Base-by-base conservation (phyloP, 2,113 vertebrate species). In the Hylia prasina region DNA sequence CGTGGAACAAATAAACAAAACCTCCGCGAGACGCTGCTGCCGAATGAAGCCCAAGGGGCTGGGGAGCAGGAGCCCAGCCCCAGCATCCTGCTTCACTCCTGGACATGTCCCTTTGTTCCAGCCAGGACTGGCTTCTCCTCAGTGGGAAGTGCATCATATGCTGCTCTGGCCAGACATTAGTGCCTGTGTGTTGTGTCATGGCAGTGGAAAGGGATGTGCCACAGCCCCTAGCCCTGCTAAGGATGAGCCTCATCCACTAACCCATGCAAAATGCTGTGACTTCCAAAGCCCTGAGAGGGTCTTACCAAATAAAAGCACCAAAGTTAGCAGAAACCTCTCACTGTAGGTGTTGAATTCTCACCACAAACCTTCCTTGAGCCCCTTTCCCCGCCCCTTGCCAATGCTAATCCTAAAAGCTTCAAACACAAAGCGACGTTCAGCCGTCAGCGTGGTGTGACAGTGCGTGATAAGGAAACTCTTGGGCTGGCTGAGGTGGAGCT, bases 1-100 rank as follows among this genome's bases (percentile, higher is more conserved):
- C 84, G 76, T 82, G 95, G 97, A 97, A 98, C 94, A 98, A 98
- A 98, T 98, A 98, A 98, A 98, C 97, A 98, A 98, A 98, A 97
- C 83, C 39, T 91, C 90, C 22, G 22, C 7, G 76, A 95, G 96
- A 94, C 70, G 4, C 91, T 91, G 93, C 92, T 51, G 84, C 84
- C 90, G 50, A 97, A 93, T 76, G 96, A 91, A 96, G 73, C 95
- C 95, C 96, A 91, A 97, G 84, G 93, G 94, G 93, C 87, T 69
- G 21, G 70, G 85, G 87, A 66, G 87, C 77, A 82, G 51, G 85
- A 97, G 90, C 80, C 71, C 87, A 69, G 65, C 40, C 78, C 86
- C 23, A 15, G 82, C 53, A 81, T 66, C 89, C 44, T 33, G 7
- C 33, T 13, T 87, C 87, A 86, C 45, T 53, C 68, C 50, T 8